These are phyloP conservation scores for Cerastoderma edule DNA, from an alignment of 2,888 invertebrate species.

Conservation along the genomic window DNA sequence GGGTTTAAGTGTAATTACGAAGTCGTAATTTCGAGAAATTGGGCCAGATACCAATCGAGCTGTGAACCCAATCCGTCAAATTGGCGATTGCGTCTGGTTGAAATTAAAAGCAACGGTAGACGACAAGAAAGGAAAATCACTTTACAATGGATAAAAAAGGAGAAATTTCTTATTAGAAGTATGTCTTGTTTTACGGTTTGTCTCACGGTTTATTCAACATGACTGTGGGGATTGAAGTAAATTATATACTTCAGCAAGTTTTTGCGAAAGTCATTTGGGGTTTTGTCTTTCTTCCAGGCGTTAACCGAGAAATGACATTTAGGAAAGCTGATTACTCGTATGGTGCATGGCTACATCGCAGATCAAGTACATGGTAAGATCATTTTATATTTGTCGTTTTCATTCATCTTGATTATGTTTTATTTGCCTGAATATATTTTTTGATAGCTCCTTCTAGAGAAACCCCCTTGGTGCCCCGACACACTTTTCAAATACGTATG, in stretches of 20 bases:
- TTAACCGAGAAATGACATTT: slow-evolving; percentile 28
- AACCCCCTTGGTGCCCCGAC: neutral
- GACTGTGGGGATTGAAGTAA: neutral
- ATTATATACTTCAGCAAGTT: too few relatives aligned
- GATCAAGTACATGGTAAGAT: slow-evolving; percentile 76
- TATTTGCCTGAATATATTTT: neutral
- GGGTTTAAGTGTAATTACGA: too few relatives aligned
- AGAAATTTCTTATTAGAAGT: neutral
- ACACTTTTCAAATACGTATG: neutral
- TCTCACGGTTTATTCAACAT: neutral
- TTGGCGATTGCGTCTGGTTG: too few relatives aligned
- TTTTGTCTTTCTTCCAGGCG: slow-evolving; percentile 26
- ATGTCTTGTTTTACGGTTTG: neutral
- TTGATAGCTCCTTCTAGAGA: neutral
- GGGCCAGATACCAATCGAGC: too few relatives aligned
- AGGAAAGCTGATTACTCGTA: slow-evolving; percentile 72
- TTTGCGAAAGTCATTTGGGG: too few relatives aligned
- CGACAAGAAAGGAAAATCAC: too few relatives aligned
- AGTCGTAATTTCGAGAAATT: too few relatives aligned
- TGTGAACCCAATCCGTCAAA: too few relatives aligned
- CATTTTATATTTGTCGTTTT: neutral
- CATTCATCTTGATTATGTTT: neutral
- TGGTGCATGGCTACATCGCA: slow-evolving; percentile 69
- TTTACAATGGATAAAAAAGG: too few relatives aligned
- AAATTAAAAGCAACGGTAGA: too few relatives aligned